Evolutionary conservation across 2,797 vertebrate species (phyloP).

Genomic region (Nyctalus aviator): DNA sequence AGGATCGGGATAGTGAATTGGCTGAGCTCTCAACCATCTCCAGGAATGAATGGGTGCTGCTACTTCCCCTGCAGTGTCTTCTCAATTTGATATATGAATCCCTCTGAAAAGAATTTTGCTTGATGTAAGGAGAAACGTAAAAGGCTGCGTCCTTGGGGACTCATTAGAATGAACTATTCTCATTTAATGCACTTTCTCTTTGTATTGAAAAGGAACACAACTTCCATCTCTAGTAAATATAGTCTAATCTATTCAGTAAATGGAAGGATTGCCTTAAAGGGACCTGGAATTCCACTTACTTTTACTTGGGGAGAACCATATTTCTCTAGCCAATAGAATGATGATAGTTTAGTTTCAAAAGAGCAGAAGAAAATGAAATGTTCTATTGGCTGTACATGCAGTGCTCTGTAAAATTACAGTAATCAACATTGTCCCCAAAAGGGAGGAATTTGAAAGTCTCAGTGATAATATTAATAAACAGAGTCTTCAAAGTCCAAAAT

Average conservation of each 20-base stretch:
- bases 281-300: neutral
- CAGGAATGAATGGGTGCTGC: neutral
- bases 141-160: neutral
- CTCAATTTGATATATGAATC: neutral
- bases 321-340: slow-evolving; percentile 12
- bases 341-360: slow-evolving; percentile 11
- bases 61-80: neutral
- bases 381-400: neutral
- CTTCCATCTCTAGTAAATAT: slow-evolving; percentile 17
- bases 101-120: neutral
- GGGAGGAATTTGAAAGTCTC: slow-evolving; percentile 16
- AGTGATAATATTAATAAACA: slow-evolving; percentile 26
- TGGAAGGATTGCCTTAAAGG: slow-evolving; percentile 23
- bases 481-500: neutral
- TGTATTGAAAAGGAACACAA: slow-evolving; percentile 4
- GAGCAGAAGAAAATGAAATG: slow-evolving; percentile 38
- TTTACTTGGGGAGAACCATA: neutral
- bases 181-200: slow-evolving; percentile 55
- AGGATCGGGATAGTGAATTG: neutral
- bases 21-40: neutral
- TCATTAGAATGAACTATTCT: slow-evolving; percentile 1
- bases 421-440: neutral
- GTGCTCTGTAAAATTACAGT: neutral
- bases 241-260: slow-evolving; percentile 17
- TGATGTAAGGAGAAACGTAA: neutral